Evolutionary conservation across 2,888 invertebrate genomes (phyloP), one percentile per base, ranked within the genome.

Genomic region (Listrodromus nycthemerus): DNA sequence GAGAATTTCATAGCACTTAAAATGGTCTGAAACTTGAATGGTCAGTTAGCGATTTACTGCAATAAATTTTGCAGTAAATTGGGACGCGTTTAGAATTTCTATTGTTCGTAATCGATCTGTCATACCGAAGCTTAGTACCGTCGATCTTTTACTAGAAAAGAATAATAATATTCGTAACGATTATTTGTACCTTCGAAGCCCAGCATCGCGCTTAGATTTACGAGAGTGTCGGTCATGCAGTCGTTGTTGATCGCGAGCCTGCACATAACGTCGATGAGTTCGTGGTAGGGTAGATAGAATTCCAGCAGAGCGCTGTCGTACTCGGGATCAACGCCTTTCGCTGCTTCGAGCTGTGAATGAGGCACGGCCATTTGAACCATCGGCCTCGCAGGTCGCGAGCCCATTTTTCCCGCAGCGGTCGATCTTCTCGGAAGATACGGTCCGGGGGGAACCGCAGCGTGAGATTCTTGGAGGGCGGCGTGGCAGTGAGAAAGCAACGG

Each of bases 201-300:
- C 73, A 98, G 97, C 95, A 98, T 96, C 77, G 97, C 97, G 91
- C 98, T 97, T 86, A 98, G 94, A 91, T 97, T 96, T 83, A 98
- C 97, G 87, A 98, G 95, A 75, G 97, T 96, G 90, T 98, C 97
- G 71, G 97, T 97, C 94, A 98, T 96, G 90, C 96, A 97, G 90
- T 98, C 97, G 89, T 97, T 97, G 91, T 97, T 97, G 84, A 98
- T 97, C 81, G 98, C 98, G 91, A 98, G 96, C 61, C 98, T 96
- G 93, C 98, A 97, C 94, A 96, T 94, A 87, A 96, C 95, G 94
- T 98, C 98, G 76, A 98, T 96, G 85, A 98, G 96, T 90, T 96
- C 96, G 92, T 98, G 98, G 93, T 98, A 98, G 0, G 98, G 98
- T 37, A 96, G 94, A 94, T 97, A 98, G 92, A 97, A 97, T 86